These are phyloP conservation scores for Holacanthus passer DNA, from an alignment of 2,113 vertebrate genomes.

Conservation along the genomic window DNA sequence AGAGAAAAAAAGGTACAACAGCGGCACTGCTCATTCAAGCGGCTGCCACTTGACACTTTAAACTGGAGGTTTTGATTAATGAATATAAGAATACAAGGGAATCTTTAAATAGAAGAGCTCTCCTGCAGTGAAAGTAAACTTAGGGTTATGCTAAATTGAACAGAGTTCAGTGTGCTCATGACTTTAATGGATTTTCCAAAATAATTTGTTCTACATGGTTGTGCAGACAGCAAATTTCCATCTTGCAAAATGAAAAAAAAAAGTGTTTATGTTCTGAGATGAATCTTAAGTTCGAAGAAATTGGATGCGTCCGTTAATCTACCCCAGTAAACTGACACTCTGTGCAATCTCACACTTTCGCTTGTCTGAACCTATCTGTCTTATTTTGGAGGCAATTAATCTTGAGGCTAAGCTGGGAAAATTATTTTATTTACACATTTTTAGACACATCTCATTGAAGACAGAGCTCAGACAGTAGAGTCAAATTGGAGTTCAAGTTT, in stretches of 20 bases:
- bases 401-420: conserved; percentile 45
- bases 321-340: conserved; percentile 27
- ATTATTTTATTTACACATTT: conserved; percentile 52
- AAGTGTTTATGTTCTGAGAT: conserved; percentile 33
- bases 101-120: conserved; percentile 57
- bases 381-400: conserved; percentile 49
- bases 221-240: conserved; percentile 42
- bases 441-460: conserved; percentile 28
- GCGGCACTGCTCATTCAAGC: conserved; percentile 42
- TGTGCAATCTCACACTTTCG: conserved; percentile 39
- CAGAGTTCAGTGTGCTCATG: conserved; percentile 61
- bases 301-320: conserved; percentile 54
- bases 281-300: conserved; percentile 46
- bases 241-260: conserved; percentile 35
- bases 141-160: conserved; percentile 62
- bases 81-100: conserved; percentile 49
- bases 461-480: conserved; percentile 4
- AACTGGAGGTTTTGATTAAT: conserved; percentile 58
- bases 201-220: conserved; percentile 61
- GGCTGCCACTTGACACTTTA: conserved; percentile 60
- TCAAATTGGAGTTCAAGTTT: conserved; percentile 28
- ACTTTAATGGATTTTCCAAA: conserved; percentile 66
- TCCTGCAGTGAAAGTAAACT: conserved; percentile 66
- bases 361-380: conserved; percentile 51
- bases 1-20: conserved; percentile 28